Base-by-base conservation (phyloP, 2,113 vertebrate genomes). In the Chaetodon auriga region DNA sequence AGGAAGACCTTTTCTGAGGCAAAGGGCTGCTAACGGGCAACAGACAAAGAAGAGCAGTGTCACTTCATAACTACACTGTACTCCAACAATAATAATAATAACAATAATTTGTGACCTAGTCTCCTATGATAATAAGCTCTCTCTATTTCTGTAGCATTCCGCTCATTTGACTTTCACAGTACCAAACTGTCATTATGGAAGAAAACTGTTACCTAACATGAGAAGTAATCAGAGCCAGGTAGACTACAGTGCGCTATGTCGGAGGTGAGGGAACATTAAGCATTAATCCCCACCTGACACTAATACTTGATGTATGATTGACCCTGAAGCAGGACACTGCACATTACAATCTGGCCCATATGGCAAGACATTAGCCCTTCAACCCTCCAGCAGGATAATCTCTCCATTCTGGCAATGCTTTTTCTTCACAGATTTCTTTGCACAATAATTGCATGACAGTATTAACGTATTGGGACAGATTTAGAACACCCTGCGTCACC, bases 241-340 rank as follows among this genome's bases (percentile, higher is more conserved):
- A 89, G 54, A 77, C 87, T 90, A 92, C 87, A 79, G 82, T 93
- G 82, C 78, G 78, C 73, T 66, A 75, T 87, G 87, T 91, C 48
- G 69, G 87, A 93, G 92, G 93, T 94, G 80, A 93, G 84, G 85
- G 82, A 89, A 94, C 93, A 94, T 92, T 87, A 90, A 85, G 87
- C 90, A 94, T 95, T 96, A 96, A 96, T 96, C 95, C 91, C 87
- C 89, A 95, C 95, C 94, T 96, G 95, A 96, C 95, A 96, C 95
- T 96, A 96, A 96, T 96, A 95, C 95, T 89, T 93, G 92, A 93
- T 95, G 95, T 95, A 96, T 96, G 95, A 95, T 89, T 96, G 95
- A 95, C 94, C 95, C 92, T 88, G 86, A 89, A 93, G 93, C 93
- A 91, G 93, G 92, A 94, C 91, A 90, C 88, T 82, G 82, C 87